phyloP scores from a whole-genome alignment of 2,888 invertebrate species.

The Lasioglossum figueresi region DNA sequence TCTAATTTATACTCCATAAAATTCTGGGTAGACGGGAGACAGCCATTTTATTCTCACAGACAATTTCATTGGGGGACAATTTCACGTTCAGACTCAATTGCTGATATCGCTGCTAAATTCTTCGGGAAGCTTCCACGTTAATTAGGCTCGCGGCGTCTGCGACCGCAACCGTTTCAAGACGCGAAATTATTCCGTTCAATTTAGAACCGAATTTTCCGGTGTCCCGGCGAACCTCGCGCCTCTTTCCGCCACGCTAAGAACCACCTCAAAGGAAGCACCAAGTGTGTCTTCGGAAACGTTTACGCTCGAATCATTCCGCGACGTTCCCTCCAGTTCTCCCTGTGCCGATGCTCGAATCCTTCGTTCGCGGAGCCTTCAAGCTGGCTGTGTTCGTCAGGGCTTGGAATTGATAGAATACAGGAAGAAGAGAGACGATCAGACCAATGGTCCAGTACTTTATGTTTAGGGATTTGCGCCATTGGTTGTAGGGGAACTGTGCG shows the following conservation, averaged over 20 bases:
- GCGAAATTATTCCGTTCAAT: slow-evolving; percentile 18
- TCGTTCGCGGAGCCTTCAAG: background rate
- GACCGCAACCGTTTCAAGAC: background rate
- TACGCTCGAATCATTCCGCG: slow-evolving; percentile 7
- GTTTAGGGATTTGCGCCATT: slow-evolving; percentile 33
- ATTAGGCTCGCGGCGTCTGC: background rate
- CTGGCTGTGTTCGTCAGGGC: background rate
- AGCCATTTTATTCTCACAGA: background rate
- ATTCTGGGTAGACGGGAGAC: background rate
- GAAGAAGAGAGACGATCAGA: slow-evolving; percentile 46
- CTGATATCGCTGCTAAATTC: background rate
- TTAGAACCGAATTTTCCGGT: slow-evolving; percentile 6
- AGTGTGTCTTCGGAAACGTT: slow-evolving; percentile 21
- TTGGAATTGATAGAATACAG: slow-evolving; percentile 44
- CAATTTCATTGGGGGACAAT: background rate
- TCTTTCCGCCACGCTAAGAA: background rate
- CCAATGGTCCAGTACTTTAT: slow-evolving; percentile 43
- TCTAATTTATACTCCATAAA: background rate
- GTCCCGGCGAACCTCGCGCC: slow-evolving; percentile 6
- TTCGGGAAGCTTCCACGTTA: background rate
- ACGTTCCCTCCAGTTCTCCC: background rate
- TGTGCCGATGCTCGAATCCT: background rate
- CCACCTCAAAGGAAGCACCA: slow-evolving; percentile 20
- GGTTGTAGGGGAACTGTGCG: slow-evolving; percentile 28
- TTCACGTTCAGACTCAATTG: background rate